A percentile compares a stretch with the other conserved stretches of the same genome.
Conservation (phyloP, 2,888 invertebrate genomes). For the Lepeophtheirus nordmannii region DNA sequence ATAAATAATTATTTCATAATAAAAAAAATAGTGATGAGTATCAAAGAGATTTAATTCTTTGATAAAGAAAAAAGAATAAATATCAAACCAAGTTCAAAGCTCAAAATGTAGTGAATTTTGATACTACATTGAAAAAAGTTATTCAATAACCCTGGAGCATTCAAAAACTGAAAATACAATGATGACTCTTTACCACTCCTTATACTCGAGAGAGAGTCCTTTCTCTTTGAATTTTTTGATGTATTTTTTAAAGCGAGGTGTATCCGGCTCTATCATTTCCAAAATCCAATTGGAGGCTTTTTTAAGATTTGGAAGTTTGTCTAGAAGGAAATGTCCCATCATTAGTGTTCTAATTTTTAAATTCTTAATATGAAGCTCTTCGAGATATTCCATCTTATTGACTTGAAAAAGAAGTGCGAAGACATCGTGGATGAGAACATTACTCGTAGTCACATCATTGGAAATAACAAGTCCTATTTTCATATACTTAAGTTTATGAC, state of each 20-base stretch:
- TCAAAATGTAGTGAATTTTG: too few relatives aligned
- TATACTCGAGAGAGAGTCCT: conserved; percentile 11
- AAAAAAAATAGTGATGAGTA: too few relatives aligned
- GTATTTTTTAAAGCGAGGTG: neutral
- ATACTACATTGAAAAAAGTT: too few relatives aligned
- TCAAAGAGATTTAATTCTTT: too few relatives aligned
- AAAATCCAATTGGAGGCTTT: conserved; percentile 21
- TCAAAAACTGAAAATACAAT: too few relatives aligned
- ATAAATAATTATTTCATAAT: too few relatives aligned
- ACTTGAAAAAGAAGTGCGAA: conserved; percentile 23
- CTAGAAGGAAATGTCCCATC: conserved; percentile 23
- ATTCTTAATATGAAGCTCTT: conserved; percentile 25
- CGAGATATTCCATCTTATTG: conserved; percentile 20
- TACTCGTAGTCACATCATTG: conserved; percentile 16
- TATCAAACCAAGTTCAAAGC: too few relatives aligned
- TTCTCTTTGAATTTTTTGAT: neutral
- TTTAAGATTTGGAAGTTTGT: conserved; percentile 20
- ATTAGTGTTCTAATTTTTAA: conserved; percentile 12
- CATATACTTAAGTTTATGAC: conserved; percentile 14
- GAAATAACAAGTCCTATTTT: conserved; percentile 24
- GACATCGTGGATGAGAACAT: conserved; percentile 24
- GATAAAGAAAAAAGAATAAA: too few relatives aligned
- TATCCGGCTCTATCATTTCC: conserved; percentile 9
- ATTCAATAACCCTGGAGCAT: too few relatives aligned
- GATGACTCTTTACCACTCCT: conserved; percentile 12